phyloP scores from a whole-genome alignment of 2,888 invertebrate genomes.

The Agrochola litura region DNA sequence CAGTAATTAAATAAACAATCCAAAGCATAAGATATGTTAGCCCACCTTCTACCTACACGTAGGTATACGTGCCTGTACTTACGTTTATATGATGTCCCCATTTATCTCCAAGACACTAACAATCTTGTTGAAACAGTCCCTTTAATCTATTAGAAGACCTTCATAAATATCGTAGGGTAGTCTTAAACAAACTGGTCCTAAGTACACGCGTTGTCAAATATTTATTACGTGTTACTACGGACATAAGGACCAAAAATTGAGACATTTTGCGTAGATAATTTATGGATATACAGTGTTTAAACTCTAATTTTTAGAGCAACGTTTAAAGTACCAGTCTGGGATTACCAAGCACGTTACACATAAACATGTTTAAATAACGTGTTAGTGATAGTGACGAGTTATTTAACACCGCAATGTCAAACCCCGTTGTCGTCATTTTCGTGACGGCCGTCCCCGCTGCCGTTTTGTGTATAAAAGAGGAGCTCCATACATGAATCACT shows the following conservation, averaged over 20 bases:
- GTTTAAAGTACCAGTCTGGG: neutral
- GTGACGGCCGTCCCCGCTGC: too few relatives aligned
- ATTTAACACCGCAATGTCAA: too few relatives aligned
- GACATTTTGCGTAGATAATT: constrained; percentile 1
- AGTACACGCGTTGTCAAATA: constrained; percentile 39
- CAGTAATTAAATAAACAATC: constrained; percentile 17
- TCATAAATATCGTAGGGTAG: constrained; percentile 54
- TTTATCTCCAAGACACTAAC: constrained; percentile 57
- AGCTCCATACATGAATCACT: neutral
- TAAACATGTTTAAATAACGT: too few relatives aligned
- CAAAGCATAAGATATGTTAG: neutral
- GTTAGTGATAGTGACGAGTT: too few relatives aligned
- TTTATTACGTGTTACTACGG: constrained; percentile 30
- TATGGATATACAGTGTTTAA: neutral
- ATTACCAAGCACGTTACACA: too few relatives aligned
- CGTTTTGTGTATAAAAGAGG: neutral
- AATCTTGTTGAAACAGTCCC: constrained; percentile 51
- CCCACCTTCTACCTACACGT: constrained; percentile 1
- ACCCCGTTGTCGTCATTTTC: too few relatives aligned
- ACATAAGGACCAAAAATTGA: constrained; percentile 25
- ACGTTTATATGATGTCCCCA: constrained; percentile 29
- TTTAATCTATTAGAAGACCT: constrained; percentile 55
- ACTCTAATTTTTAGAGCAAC: neutral
- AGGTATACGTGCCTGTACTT: neutral
- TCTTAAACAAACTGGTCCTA: constrained; percentile 49